Evolutionary conservation across 2,888 invertebrate species (phyloP), one percentile per base, ranked within the genome.

Genomic region (Agonopterix heracliana): DNA sequence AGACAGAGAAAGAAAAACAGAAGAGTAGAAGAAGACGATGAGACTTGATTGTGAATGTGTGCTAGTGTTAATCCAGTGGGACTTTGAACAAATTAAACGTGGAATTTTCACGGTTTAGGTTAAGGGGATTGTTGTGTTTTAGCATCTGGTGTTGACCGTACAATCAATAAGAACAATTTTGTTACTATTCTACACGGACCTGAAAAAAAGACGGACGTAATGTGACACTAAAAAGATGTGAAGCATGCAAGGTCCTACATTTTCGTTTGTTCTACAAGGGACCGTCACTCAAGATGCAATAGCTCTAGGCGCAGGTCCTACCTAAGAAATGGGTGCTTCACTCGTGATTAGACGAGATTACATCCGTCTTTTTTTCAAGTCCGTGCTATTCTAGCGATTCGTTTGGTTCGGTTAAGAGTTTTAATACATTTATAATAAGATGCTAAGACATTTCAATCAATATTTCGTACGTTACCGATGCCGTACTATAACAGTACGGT

Each of bases 1-100:
- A 71, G 81, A 64, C 74, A 73, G 62, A 68, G 71, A 56, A 85
- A 78, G 64, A 72, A 74, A 54, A 83, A 75, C 55, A 76, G 77
- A 61, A 71, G 74, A 48, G 54, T 71, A 35, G 70, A 76, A 12
- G 80, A 80, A 41, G 75, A 79, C 54, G 83, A 80, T 50, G 82
- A 82, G 53, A 85, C 86, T 71, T 85, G 86, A 87, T 67, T 60
- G 56, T 61, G 53, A 50, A 47, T 56, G 56, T 59, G 69, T 71
- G 66, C 58, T 71, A 69, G 74, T 71, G 69, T 63, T 41, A 41
- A 59, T 65, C 74, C 71, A 74, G 74, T 78, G 78, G 60, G 72
- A 80, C 81, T 62, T 74, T 77, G 74, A 81, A 81, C 74, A 71
- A 79, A 76, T 77, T 68, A 67, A 53, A 54, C 57, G 59, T 65